Evolutionary conservation across 2,888 invertebrate genomes (phyloP).

Genomic region (Ischnus inquisitorius): DNA sequence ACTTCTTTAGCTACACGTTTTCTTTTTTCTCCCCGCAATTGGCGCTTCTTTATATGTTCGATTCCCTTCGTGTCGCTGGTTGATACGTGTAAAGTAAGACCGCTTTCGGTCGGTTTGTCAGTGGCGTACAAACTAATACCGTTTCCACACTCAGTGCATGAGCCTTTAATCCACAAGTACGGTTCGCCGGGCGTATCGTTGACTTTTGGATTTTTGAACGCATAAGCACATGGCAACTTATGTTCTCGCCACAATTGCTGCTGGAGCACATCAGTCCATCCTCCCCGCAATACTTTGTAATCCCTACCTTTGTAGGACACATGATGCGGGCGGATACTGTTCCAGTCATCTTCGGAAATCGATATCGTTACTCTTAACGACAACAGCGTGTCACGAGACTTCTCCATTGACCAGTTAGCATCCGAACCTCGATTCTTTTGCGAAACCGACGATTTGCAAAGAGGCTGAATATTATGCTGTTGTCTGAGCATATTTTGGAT

Average conservation of each 20-base stretch:
- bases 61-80: conserved; percentile 32
- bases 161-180: conserved; percentile 10
- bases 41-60: conserved; percentile 31
- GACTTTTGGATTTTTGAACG: conserved; percentile 36
- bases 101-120: conserved; percentile 17
- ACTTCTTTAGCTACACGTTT: conserved; percentile 40
- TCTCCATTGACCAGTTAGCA: conserved; percentile 29
- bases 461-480: too few species aligned
- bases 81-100: conserved; percentile 42
- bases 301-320: neutral
- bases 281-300: conserved; percentile 21
- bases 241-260: conserved; percentile 31
- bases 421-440: neutral
- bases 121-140: neutral
- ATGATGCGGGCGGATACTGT: neutral
- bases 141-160: conserved; percentile 42
- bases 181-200: conserved; percentile 29
- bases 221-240: conserved; percentile 47
- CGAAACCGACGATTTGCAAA: too few species aligned
- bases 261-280: conserved; percentile 46
- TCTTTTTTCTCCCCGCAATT: conserved; percentile 26
- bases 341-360: conserved; percentile 6
- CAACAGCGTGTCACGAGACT: neutral
- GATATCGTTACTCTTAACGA: neutral
- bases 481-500: too few species aligned